Conservation (phyloP, 1,140 invertebrate species). For the Danaus plexippus region DNA sequence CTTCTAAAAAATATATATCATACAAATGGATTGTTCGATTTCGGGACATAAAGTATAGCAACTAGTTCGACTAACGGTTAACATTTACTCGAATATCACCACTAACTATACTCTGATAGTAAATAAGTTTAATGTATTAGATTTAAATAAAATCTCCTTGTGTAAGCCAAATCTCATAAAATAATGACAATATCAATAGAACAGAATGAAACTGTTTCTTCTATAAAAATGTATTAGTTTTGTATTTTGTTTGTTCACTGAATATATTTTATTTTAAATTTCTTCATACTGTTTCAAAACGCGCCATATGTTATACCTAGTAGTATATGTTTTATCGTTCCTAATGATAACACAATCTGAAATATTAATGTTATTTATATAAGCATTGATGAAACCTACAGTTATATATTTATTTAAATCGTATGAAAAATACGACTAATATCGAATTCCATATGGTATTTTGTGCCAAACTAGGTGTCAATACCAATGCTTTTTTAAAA, state of each 20-base stretch:
- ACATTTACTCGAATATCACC: constrained; percentile 23
- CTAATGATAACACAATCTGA: too few relatives aligned
- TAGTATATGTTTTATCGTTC: constrained; percentile 9
- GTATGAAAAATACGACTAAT: constrained; percentile 7
- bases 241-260: constrained; percentile 1
- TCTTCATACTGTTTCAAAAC: constrained; percentile 1
- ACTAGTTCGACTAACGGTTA: constrained; percentile 23
- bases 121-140: constrained; percentile 27
- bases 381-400: too few relatives aligned
- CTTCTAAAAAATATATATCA: constrained; percentile 11
- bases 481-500: constrained; percentile 48
- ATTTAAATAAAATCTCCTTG: constrained; percentile 24
- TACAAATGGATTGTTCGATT: constrained; percentile 4
- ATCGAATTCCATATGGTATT: constrained; percentile 26
- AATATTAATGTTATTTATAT: too few relatives aligned
- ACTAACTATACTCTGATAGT: constrained; percentile 25
- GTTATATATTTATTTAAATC: too few relatives aligned
- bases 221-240: background rate
- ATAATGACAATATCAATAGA: constrained; percentile 43
- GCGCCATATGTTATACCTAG: constrained; percentile 7
- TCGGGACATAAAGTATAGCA: constrained; percentile 7
- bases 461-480: constrained; percentile 62
- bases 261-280: constrained; percentile 2
- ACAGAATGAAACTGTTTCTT: constrained; percentile 13
- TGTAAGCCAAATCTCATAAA: constrained; percentile 32